Evolutionary conservation across 2,888 invertebrate species (phyloP), one percentile per base, ranked within the genome.

Genomic region (Dyspetes luteomarginatus): DNA sequence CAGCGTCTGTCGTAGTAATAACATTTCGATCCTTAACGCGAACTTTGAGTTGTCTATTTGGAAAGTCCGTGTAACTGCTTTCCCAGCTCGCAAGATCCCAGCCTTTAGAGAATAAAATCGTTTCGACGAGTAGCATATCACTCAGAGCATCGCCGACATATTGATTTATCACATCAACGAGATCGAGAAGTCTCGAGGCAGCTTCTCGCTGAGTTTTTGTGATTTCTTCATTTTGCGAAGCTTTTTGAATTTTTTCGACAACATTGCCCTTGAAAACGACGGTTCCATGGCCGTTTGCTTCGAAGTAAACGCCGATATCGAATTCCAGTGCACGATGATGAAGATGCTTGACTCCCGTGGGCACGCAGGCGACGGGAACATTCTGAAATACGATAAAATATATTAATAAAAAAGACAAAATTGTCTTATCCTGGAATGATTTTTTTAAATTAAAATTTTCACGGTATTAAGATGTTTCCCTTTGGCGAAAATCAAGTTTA

Each of bases 201-300:
- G 96, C 94, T 62, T 50, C 7, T 68, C 76, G 83, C 62, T 87
- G 72, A 30, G 55, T 75, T 30, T 82, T 52, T 15, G 83, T 5
- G 12, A 86, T 26, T 12, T 89, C 92, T 28, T 90, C 85, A 86
- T 93, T 92, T 55, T 89, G 86, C 2, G 92, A 88, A 45, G 93
- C 93, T 76, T 92, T 92, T 77, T 92, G 91, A 64, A 97, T 93
- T 12, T 92, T 90, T 9, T 93, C 90, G 87, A 95, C 95, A 0
- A 97, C 96, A 17, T 92, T 91, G 0, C 94, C 93, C 89, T 96
- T 97, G 88, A 98, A 98, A 0, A 98, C 93, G 0, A 97, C 96
- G 0, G 99, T 99, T 12, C 99, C 99, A 93, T 99, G 99, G 0
- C 99, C 99, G 93, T 99, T 99, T 0, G 99, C 99, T 91, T 99